phyloP scores from a whole-genome alignment of 1,140 invertebrate genomes.

The Trichonephila clavata region DNA sequence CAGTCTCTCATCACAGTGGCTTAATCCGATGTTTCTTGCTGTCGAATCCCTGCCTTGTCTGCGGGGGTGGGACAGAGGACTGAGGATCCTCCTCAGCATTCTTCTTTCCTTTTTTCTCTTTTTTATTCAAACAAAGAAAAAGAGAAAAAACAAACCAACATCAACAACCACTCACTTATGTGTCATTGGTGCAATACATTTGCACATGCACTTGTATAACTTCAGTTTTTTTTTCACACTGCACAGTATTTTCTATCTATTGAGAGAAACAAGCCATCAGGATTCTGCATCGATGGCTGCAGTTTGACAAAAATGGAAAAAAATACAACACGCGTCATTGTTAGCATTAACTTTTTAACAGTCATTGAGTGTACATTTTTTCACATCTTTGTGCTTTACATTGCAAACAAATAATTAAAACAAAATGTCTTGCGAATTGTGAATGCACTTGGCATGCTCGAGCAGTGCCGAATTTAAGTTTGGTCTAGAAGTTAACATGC shows the following conservation, averaged over 20 bases:
- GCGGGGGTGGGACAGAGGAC: neutral
- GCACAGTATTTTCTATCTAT: conserved; percentile 74
- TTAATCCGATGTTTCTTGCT: conserved; percentile 45
- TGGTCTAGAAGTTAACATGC: conserved; percentile 3
- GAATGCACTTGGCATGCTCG: conserved; percentile 21
- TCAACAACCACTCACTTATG: conserved; percentile 66
- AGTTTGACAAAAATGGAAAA: neutral
- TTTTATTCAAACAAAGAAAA: neutral
- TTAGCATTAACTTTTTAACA: conserved; percentile 72
- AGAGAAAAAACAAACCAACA: neutral
- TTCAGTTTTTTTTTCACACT: conserved; percentile 68
- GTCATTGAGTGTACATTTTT: conserved; percentile 73
- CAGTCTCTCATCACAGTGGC: conserved; percentile 45
- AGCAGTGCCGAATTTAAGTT: conserved; percentile 40
- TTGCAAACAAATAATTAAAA: conserved; percentile 17
- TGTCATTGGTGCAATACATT: conserved; percentile 67
- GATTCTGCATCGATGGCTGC: neutral
- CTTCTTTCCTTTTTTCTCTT: neutral
- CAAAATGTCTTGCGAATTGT: neutral
- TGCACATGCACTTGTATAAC: conserved; percentile 72
- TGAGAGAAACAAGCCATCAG: neutral
- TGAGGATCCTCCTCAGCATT: neutral
- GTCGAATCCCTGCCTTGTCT: neutral
- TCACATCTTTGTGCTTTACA: conserved; percentile 65
- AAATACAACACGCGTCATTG: conserved; percentile 58